Evolutionary conservation across 1,140 invertebrate species (phyloP).

Genomic region (Vollenhovia emeryi): DNA sequence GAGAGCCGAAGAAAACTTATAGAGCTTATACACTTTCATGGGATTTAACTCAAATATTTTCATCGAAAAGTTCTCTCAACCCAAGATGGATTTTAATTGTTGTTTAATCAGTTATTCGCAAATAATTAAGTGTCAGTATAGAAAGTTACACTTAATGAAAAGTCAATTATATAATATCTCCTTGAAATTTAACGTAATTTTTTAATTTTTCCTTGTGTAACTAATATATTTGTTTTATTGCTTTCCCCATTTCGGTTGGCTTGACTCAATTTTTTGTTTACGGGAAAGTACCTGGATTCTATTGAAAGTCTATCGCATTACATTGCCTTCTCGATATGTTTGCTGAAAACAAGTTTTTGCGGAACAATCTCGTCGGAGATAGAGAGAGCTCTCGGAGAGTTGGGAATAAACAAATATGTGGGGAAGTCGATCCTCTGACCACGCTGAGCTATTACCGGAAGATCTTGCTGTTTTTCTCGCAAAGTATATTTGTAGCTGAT

Average conservation of each 20-base stretch:
- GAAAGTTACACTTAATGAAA: not conserved
- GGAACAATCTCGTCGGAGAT: not conserved
- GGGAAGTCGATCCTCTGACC: slow-evolving; percentile 2
- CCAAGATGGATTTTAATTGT: not conserved
- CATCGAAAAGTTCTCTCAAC: not conserved
- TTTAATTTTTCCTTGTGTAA: not conserved
- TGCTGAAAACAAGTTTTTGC: slow-evolving; percentile 35
- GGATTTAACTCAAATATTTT: not conserved
- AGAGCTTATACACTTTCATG: not conserved
- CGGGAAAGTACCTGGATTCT: not conserved
- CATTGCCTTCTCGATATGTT: not conserved
- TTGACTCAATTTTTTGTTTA: not conserved
- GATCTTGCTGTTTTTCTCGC: not conserved
- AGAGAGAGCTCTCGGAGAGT: not conserved
- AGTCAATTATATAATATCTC: not conserved
- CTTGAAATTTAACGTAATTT: not conserved
- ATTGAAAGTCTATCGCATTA: slow-evolving; percentile 14
- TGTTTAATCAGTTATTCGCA: slow-evolving; percentile 3
- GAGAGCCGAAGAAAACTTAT: not conserved
- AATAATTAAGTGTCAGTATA: not conserved
- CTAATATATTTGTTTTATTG: not conserved
- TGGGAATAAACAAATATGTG: slow-evolving; percentile 31
- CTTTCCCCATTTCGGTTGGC: not conserved
- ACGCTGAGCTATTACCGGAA: slow-evolving; percentile 20
- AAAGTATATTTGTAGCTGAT: not conserved